Evolutionary conservation across 2,888 invertebrate genomes (phyloP), one percentile per base, ranked within the genome.

Genomic region (Hylaea fasciaria): DNA sequence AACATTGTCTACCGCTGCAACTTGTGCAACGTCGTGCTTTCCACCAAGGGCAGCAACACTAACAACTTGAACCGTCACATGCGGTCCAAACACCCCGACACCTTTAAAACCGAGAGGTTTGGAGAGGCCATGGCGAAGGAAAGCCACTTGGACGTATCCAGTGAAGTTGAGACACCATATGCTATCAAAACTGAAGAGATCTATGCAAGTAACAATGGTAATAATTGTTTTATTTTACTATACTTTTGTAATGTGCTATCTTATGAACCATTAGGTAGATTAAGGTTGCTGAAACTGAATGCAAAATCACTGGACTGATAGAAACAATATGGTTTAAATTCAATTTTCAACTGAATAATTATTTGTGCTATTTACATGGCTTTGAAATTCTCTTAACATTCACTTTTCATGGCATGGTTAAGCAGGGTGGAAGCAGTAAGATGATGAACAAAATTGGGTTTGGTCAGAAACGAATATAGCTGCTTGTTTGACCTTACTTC

Each of bases 51-150:
- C 0, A 91, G 88, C 59, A 92, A 92, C 62, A 89, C 90, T 0
- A 92, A 92, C 69, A 92, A 92, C 50, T 85, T 92, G 89, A 92
- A 92, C 69, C 77, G 92, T 0, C 92, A 92, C 17, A 82, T 92
- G 28, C 69, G 87, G 7, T 83, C 89, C 0, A 78, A 85, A 11
- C 92, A 92, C 64, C 85, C 86, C 0, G 77, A 71, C 0, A 72
- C 86, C 0, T 92, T 82, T 55, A 79, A 80, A 51, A 63, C 73
- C 0, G 91, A 91, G 64, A 79, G 86, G 0, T 71, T 65, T 17
- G 60, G 57, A 0, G 68, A 70, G 28, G 55, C 64, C 10, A 59
- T 63, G 14, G 29, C 37, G 13, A 55, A 55, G 29, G 76, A 74
- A 7, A 9, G 14, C 0, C n/a, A n/a, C 0, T 62, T 71, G 0